Percentiles rank a stretch among this genome's conserved stretches.
phyloP scores from a whole-genome alignment of 2,113 vertebrate genomes.

The Thalassarche chlororhynchos region DNA sequence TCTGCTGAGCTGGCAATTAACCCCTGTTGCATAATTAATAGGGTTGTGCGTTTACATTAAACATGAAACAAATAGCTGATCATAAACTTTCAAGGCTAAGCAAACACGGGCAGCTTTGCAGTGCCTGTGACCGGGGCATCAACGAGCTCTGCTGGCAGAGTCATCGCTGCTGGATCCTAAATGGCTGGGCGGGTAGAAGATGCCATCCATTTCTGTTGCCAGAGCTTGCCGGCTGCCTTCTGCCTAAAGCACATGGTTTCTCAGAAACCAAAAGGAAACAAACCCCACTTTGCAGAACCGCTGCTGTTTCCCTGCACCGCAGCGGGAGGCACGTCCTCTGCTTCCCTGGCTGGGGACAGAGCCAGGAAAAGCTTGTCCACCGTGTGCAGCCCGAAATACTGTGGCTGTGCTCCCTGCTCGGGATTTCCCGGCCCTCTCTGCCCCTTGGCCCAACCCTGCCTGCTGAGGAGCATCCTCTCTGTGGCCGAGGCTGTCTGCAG shows the following conservation, averaged over 20 bases:
- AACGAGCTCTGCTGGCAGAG: not conserved
- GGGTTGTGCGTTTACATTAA: not conserved
- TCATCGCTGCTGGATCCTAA: not conserved
- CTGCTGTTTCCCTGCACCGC: accelerated
- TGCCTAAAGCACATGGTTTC: not conserved
- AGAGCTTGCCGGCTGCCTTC: not conserved
- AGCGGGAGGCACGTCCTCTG: not conserved
- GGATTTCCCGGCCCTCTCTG: accelerated
- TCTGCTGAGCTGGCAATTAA: not conserved
- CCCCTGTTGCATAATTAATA: not conserved
- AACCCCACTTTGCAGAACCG: accelerated
- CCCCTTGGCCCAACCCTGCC: accelerated
- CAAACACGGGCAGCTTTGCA: not conserved
- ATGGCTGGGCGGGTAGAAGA: not conserved
- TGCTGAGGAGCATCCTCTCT: accelerated
- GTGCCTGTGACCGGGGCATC: not conserved
- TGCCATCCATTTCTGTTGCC: accelerated
- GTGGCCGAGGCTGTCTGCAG: not conserved
- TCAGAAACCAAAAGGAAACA: not conserved
- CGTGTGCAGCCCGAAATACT: accelerated
- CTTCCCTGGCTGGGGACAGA: not conserved
- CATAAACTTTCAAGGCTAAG: not conserved
- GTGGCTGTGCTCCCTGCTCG: not conserved
- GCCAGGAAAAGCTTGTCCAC: not conserved
- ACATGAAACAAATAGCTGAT: not conserved